Evolutionary conservation across 2,113 vertebrate genomes (phyloP), one percentile per base, ranked within the genome.

Genomic region (Lamprologus speciosus): DNA sequence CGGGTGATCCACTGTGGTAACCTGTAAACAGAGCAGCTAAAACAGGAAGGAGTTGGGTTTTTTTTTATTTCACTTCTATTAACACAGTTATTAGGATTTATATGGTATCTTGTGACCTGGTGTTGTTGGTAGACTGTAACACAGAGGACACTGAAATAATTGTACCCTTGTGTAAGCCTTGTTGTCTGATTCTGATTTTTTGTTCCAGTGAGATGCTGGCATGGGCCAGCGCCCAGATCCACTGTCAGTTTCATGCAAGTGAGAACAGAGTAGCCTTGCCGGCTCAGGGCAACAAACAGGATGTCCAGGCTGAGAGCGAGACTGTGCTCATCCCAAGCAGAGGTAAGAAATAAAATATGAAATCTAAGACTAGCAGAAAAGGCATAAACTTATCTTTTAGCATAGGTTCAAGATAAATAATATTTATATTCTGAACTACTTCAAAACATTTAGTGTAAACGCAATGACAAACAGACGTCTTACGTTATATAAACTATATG

Each of bases 211-310:
- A 99, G 95, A 99, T 98, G 96, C 94, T 99, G 90, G 99, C 98
- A 0, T 99, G 99, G 99, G 97, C 99, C 92, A 99, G 99, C 1
- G 98, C 98, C 5, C 99, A 99, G 93, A 99, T 99, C 88, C 99
- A 99, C 93, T 99, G 98, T 93, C 99, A 99, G 96, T 98, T 99
- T 83, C 98, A 99, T 1, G 96, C 98, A 94, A 99, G 98, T 1
- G 98, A 99, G 95, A 98, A 95, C 92, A 96, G 98, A 6, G 98
- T 99, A 7, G 96, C 96, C 0, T 95, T 99, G 14, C 98, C 98
- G 0, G 92, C 96, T 4, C 97, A 97, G 60, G 97, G 97, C 86
- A 97, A 95, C 94, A 98, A 98, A 82, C 98, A 98, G 0, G 98
- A 99, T 0, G 98, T 99, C 63, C 99, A 99, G 95, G 98, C 98